Evolutionary conservation across 2,113 vertebrate species (phyloP).

Genomic region (Daboia siamensis): DNA sequence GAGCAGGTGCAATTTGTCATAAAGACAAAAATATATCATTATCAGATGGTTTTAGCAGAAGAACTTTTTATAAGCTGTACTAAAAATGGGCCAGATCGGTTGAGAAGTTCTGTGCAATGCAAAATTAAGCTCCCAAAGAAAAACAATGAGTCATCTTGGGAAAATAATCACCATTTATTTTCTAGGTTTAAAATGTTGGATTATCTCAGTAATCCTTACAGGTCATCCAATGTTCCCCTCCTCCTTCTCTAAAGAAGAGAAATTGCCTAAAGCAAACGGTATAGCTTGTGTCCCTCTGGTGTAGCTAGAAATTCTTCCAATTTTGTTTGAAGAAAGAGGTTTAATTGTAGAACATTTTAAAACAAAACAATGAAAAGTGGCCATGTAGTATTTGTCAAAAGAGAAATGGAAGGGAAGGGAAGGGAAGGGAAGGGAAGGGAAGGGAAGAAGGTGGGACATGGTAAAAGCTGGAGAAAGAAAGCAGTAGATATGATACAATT

Average conservation of each 20-base stretch:
- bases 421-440: not conserved
- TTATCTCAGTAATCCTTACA: not conserved
- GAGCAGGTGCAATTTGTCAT: constrained; percentile 9
- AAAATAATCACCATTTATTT: not conserved
- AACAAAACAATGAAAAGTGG: not conserved
- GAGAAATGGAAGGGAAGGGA: not conserved
- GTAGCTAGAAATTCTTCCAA: not conserved
- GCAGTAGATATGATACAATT: not conserved
- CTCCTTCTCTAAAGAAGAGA: not conserved
- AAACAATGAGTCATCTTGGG: not conserved
- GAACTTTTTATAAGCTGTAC: not conserved
- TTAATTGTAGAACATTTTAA: not conserved
- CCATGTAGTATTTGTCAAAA: not conserved
- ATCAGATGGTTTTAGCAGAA: constrained; percentile 10
- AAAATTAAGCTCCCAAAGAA: not conserved
- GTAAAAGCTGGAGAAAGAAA: not conserved
- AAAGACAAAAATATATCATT: constrained; percentile 12
- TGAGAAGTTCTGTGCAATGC: not conserved
- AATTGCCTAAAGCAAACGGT: not conserved
- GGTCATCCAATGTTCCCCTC: not conserved
- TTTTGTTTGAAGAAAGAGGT: not conserved
- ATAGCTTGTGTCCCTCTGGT: not conserved
- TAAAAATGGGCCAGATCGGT: not conserved
- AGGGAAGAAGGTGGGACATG: not conserved
- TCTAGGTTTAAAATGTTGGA: not conserved